Conservation (phyloP, 2,113 vertebrate species). For the Tursiops truncatus region DNA sequence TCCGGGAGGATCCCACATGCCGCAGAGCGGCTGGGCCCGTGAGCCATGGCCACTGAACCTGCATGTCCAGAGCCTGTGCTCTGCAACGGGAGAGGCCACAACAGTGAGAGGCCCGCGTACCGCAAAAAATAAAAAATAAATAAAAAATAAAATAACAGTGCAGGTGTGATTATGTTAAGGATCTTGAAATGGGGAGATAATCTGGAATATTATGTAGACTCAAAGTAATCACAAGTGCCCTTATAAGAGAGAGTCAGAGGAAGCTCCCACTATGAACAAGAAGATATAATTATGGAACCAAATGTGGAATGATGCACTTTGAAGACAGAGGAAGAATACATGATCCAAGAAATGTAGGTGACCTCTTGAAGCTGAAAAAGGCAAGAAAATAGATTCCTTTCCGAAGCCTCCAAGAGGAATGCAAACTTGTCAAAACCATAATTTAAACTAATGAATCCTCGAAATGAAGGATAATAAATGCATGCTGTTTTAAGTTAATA, state of each 20-base stretch:
- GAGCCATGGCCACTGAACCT: too few species aligned
- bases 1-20: too few species aligned
- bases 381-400: background rate
- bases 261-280: background rate
- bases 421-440: background rate
- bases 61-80: too few species aligned
- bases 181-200: background rate
- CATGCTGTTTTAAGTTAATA: background rate
- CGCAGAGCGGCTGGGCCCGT: fast-evolving
- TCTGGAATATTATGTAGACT: background rate
- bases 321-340: background rate
- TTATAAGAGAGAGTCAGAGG: background rate
- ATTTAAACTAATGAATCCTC: background rate
- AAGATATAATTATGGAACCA: background rate
- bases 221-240: background rate
- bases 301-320: background rate
- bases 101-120: too few species aligned
- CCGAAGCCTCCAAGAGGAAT: background rate
- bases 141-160: too few species aligned
- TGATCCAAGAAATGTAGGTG: background rate
- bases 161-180: background rate
- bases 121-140: too few species aligned
- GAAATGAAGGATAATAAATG: background rate
- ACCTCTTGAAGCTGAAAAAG: background rate
- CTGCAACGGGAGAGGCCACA: too few species aligned